phyloP scores from a whole-genome alignment of 2,888 invertebrate species.

The Hetaerina titia region DNA sequence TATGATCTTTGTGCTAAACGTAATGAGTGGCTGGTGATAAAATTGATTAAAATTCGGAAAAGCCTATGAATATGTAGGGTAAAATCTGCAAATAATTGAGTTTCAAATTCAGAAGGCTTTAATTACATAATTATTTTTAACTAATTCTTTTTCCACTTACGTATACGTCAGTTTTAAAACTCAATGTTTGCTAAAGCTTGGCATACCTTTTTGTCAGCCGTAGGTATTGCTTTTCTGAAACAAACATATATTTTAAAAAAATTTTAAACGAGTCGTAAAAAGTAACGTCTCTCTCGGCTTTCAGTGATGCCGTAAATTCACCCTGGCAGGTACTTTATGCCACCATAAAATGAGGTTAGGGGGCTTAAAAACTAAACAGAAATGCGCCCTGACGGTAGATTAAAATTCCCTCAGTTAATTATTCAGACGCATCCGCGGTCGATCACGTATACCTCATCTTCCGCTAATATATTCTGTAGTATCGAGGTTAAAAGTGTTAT shows the following conservation, averaged over 20 bases:
- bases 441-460: constrained; percentile 33
- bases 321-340: neutral
- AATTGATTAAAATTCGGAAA: too few relatives aligned
- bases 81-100: too few relatives aligned
- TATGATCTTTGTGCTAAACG: too few relatives aligned
- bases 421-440: neutral
- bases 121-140: too few relatives aligned
- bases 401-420: neutral
- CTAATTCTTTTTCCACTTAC: too few relatives aligned
- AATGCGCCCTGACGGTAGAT: neutral
- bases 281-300: neutral
- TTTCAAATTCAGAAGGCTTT: too few relatives aligned
- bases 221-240: neutral
- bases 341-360: neutral
- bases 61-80: too few relatives aligned
- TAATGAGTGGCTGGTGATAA: too few relatives aligned
- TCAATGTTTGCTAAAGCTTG: too few relatives aligned
- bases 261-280: neutral
- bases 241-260: neutral
- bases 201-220: too few relatives aligned
- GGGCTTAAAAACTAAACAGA: neutral
- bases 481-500: constrained; percentile 2
- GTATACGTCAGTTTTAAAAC: too few relatives aligned
- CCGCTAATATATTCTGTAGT: neutral
- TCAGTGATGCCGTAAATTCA: neutral